Evolutionary conservation across 2,113 vertebrate species (phyloP).

Genomic region (Dunckerocampus dactyliophorus): DNA sequence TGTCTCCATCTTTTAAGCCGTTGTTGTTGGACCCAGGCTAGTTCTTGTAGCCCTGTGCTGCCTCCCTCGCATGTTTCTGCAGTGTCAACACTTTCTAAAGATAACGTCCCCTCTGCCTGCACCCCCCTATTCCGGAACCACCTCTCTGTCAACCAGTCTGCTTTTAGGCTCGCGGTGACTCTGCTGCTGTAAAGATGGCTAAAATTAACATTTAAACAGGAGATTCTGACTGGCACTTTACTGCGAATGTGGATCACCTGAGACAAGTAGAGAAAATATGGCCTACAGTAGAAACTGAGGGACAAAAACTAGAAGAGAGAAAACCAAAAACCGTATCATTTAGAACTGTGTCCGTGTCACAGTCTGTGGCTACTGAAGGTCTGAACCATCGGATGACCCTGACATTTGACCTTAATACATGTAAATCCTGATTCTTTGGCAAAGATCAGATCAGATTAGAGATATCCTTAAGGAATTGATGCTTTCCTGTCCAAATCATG

Average conservation of each 20-base stretch:
- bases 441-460: constrained; percentile 26
- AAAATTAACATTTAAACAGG: constrained; percentile 54
- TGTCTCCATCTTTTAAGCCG: neutral
- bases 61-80: constrained; percentile 51
- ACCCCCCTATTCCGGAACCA: constrained; percentile 16
- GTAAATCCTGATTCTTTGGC: constrained; percentile 17
- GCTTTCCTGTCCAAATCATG: constrained; percentile 9
- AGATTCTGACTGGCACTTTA: constrained; percentile 16
- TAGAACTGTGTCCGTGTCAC: neutral
- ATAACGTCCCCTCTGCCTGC: constrained; percentile 46
- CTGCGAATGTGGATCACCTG: neutral
- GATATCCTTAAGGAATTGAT: constrained; percentile 16
- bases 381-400: neutral
- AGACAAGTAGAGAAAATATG: neutral
- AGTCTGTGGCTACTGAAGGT: neutral
- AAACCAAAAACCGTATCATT: constrained; percentile 3
- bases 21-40: neutral
- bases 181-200: constrained; percentile 23
- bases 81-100: constrained; percentile 70
- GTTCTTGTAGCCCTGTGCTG: neutral
- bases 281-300: neutral
- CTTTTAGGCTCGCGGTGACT: constrained; percentile 21
- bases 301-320: constrained; percentile 4
- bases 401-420: constrained; percentile 32
- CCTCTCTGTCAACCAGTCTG: constrained; percentile 24